phyloP scores from a whole-genome alignment of 2,113 vertebrate genomes.

The Antennarius striatus region DNA sequence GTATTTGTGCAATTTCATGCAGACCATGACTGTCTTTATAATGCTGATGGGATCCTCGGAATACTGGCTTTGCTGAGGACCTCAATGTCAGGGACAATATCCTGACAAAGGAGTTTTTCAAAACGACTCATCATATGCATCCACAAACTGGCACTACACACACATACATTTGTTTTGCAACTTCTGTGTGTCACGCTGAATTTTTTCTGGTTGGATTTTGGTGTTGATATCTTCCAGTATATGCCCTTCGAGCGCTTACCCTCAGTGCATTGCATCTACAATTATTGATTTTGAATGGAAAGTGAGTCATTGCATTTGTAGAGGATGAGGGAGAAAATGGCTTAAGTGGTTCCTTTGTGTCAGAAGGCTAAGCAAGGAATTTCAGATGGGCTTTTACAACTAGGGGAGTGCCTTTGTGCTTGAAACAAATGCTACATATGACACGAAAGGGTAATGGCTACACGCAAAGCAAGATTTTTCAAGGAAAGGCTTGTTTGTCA shows the following conservation, averaged over 20 bases:
- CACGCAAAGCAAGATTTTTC: slow-evolving; percentile 54
- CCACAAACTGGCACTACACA: background rate
- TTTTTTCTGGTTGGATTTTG: slow-evolving; percentile 27
- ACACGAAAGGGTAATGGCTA: slow-evolving; percentile 72
- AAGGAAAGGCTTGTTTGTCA: slow-evolving; percentile 52
- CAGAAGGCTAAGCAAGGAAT: slow-evolving; percentile 74
- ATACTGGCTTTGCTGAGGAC: too few relatives aligned
- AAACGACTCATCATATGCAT: background rate
- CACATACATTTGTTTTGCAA: background rate
- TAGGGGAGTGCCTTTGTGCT: slow-evolving; percentile 67
- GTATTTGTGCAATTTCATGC: too few relatives aligned
- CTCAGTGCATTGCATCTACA: slow-evolving; percentile 48
- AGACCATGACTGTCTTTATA: too few relatives aligned
- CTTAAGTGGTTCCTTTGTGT: slow-evolving; percentile 76
- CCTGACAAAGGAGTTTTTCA: background rate
- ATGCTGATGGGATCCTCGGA: too few relatives aligned
- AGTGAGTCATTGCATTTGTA: slow-evolving; percentile 63
- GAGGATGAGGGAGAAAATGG: slow-evolving; percentile 64
- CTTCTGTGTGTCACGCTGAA: background rate
- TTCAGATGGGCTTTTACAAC: slow-evolving; percentile 69
- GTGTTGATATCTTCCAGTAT: slow-evolving; percentile 45
- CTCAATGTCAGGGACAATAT: background rate
- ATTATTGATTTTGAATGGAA: slow-evolving; percentile 75
- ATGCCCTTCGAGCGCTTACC: slow-evolving; percentile 46
- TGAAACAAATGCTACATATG: slow-evolving; percentile 74